These are phyloP conservation scores for Dunckerocampus dactyliophorus DNA, from an alignment of 2,113 vertebrate species.

Conservation along the genomic window DNA sequence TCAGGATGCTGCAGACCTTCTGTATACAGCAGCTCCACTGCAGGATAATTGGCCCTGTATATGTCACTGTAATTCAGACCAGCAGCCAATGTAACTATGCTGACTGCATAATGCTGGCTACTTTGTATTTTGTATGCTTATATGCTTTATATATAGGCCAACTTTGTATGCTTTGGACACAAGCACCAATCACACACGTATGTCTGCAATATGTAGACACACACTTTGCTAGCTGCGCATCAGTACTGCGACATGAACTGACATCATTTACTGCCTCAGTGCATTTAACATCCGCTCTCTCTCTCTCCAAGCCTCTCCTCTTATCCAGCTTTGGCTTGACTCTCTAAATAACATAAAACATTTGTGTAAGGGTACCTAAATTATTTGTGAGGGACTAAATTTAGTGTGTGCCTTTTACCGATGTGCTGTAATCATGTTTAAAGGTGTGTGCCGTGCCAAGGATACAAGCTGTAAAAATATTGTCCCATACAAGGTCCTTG, in stretches of 20 bases:
- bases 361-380: conserved; percentile 32
- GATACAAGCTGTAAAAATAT: too few species aligned
- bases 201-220: not conserved
- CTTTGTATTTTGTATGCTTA: not conserved
- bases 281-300: conserved; percentile 34
- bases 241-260: conserved; percentile 11
- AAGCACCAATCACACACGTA: too few species aligned
- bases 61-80: conserved; percentile 40
- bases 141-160: too few species aligned
- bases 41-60: conserved; percentile 48
- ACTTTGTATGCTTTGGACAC: too few species aligned
- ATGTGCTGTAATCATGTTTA: conserved; percentile 3
- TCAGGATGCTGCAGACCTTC: conserved; percentile 1
- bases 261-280: conserved; percentile 43
- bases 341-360: conserved; percentile 22
- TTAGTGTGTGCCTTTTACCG: conserved; percentile 3
- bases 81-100: conserved; percentile 19
- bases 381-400: conserved; percentile 18
- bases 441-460: not conserved
- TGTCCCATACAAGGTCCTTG: too few species aligned
- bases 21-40: not conserved
- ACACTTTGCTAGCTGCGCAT: conserved; percentile 3
- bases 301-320: conserved; percentile 23
- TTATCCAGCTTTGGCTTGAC: conserved; percentile 23
- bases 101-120: conserved; percentile 8